Evolutionary conservation across 2,113 vertebrate species (phyloP), one percentile per base, ranked within the genome.

Genomic region (Corythornis vintsioides): DNA sequence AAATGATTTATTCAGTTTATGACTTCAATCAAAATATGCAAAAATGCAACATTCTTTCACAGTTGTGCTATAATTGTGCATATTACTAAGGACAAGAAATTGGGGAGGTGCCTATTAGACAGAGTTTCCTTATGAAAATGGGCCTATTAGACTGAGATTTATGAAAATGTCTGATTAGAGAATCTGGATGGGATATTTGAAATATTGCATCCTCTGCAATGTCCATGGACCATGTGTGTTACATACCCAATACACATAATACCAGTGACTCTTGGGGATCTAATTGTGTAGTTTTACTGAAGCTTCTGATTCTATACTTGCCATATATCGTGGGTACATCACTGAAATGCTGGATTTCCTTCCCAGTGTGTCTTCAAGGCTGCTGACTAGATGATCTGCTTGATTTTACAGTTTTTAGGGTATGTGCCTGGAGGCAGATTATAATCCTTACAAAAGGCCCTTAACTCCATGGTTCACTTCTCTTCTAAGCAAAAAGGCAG

Each of bases 1-100:
- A 42, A 74, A 80, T 88, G 95, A 88, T 82, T 96, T 47, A 94
- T 70, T 92, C 88, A 53, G 45, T 50, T 52, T 94, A 91, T 80
- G 77, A 85, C 19, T 85, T 67, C 75, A 76, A 56, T 66, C 43
- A 76, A 65, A 82, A 26, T 59, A 52, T 31, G 65, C 22, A 87
- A 84, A 77, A 40, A 56, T 17, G n/a, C 38, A 91, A 3, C 29
- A 29, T 91, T 69, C 29, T 52, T 83, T 85, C 38, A 35, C 48
- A 50, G 15, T 9, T 35, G 65, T 24, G 13, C 31, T 43, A 1
- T 66, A 57, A 69, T 25, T 78, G 71, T 75, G 91, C 78, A 33
- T 66, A 43, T 33, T 85, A 33, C 38, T 52, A 42, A 60, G 52
- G 86, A 66, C 0, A 8, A 38, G 21, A 53, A 79, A 13, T 26